Evolutionary conservation across 23 tunicate species (phyloP), one percentile per base, ranked within the genome.

Genomic region (Ascidia mentula): DNA sequence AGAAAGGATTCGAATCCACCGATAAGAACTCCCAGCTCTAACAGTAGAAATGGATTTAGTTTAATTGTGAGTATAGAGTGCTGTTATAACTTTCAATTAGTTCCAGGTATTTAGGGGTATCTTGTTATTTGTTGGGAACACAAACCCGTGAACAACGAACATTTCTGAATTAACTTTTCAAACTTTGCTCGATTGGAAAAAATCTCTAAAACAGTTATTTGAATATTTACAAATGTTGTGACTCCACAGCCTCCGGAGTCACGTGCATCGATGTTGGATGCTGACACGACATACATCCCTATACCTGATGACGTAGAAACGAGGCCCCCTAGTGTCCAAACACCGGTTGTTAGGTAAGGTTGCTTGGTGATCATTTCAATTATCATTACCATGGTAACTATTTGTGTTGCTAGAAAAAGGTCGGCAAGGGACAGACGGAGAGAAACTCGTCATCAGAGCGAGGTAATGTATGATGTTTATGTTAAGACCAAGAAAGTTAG

Each of bases 211-310:
- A 45, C 18, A 45, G 18, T 45, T 17, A 17, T 45, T 26, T 69
- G 18, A n/a, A n/a, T n/a, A n/a, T n/a, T n/a, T n/a, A n/a, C n/a
- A n/a, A n/a, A n/a, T n/a, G n/a, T n/a, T n/a, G n/a, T n/a, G n/a
- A 40, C 39, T 31, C 82, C 85, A 87, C 89, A 79, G 13, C 98
- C 89, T 0, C 35, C 92, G 3, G 81, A 79, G 28, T 87, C 98
- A 22, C 37, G 59, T 34, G 80, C 89, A 15, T 92, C 98, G 15
- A 59, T 92, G 59, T 76, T 92, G 37, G 98, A 92, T 31, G 86
- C 98, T 6, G 98, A 92, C 34, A 87, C 98, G 32, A 79, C 79
- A 22, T 88, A 79, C 53, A 83, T 92, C 36, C 98, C 98, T 9
- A 42, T 92, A 0, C 40, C 59, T 0, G 89, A 85, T 70, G 81